A percentile compares a stretch with the other conserved stretches of the same genome.
phyloP scores from a whole-genome alignment of 2,797 vertebrate genomes.

The Liasis olivaceus region DNA sequence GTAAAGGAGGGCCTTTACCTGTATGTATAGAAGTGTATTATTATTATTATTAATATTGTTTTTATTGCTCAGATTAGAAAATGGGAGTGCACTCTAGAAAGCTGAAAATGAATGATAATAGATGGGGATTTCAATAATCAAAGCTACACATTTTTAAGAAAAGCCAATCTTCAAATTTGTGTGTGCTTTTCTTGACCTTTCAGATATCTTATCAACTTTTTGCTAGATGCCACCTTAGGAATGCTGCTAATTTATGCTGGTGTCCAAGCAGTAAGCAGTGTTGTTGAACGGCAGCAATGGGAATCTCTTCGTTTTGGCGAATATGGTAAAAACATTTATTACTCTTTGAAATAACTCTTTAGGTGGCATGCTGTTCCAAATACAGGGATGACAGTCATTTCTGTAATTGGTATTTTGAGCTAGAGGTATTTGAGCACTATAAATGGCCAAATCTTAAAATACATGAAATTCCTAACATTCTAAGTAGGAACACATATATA shows the following conservation, averaged over 20 bases:
- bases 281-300: constrained; percentile 98
- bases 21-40: not conserved
- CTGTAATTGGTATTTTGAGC: not conserved
- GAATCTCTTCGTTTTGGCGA: constrained; percentile 96
- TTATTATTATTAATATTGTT: not conserved
- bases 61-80: not conserved
- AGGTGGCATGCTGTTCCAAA: not conserved
- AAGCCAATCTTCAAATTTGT: not conserved
- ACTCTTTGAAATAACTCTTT: not conserved
- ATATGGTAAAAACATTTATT: constrained; percentile 83
- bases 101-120: not conserved
- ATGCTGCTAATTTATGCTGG: constrained; percentile 97
- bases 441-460: not conserved
- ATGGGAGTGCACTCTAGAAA: not conserved
- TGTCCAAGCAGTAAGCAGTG: constrained; percentile 84
- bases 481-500: not conserved
- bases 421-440: not conserved
- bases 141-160: not conserved
- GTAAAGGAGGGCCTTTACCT: not conserved
- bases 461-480: not conserved
- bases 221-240: constrained; percentile 93
- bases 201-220: constrained; percentile 98
- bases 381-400: not conserved
- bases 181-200: constrained; percentile 27
- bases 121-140: not conserved